Evolutionary conservation across 2,888 invertebrate species (phyloP).

Genomic region (Meloe dianella): DNA sequence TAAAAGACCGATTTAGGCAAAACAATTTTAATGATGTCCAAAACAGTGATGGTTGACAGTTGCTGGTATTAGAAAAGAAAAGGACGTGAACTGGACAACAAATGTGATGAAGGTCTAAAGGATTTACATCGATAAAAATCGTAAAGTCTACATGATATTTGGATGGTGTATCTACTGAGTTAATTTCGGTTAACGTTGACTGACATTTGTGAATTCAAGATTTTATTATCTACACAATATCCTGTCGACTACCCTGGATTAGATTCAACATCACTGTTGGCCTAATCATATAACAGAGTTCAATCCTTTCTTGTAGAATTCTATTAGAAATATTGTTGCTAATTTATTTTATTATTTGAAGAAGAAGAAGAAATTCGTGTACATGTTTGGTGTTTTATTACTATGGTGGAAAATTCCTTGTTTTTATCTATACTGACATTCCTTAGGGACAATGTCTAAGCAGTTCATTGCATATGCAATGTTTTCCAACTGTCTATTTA

Average conservation of each 20-base stretch:
- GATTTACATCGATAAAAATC: slow-evolving; percentile 37
- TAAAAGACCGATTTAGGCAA: neutral
- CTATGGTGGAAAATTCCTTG: slow-evolving; percentile 29
- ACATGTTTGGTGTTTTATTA: neutral
- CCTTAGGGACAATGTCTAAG: slow-evolving; percentile 36
- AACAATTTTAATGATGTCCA: slow-evolving; percentile 28
- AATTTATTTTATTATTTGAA: neutral
- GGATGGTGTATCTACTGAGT: slow-evolving; percentile 28
- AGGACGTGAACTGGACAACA: slow-evolving; percentile 18
- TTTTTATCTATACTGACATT: slow-evolving; percentile 31
- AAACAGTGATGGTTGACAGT: slow-evolving; percentile 4
- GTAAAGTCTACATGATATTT: slow-evolving; percentile 44
- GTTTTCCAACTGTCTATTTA: slow-evolving; percentile 51
- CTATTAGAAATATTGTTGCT: neutral
- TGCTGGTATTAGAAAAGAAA: neutral
- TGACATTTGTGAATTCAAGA: slow-evolving; percentile 46
- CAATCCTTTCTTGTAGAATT: neutral
- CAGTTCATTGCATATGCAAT: slow-evolving; percentile 55
- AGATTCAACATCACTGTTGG: neutral
- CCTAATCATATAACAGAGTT: neutral
- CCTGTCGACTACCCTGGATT: slow-evolving; percentile 37
- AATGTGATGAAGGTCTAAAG: slow-evolving; percentile 42
- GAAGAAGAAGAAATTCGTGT: neutral
- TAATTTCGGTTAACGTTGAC: slow-evolving; percentile 45
- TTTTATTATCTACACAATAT: slow-evolving; percentile 41